These are phyloP conservation scores for Copidosoma floridanum DNA, from an alignment of 1,140 invertebrate species.

Conservation along the genomic window DNA sequence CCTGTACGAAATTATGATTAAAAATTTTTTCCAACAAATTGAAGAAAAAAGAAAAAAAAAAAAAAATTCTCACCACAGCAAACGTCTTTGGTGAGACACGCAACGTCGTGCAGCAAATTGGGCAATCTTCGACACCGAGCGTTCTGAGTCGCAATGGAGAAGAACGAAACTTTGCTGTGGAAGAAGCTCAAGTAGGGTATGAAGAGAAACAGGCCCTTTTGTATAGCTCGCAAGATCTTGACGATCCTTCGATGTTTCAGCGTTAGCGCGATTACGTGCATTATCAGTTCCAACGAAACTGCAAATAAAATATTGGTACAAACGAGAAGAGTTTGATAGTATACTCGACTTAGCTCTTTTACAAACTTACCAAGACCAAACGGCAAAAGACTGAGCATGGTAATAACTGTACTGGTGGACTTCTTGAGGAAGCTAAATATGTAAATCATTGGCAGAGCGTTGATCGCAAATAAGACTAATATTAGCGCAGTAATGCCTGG, in stretches of 20 bases:
- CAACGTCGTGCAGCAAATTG: slow-evolving; percentile 32
- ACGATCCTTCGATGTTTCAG: slow-evolving; percentile 2
- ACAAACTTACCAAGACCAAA: slow-evolving; percentile 40
- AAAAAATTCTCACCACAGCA: slow-evolving; percentile 41
- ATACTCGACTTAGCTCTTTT: background rate
- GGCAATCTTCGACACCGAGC: slow-evolving; percentile 46
- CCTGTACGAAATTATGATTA: slow-evolving; percentile 27
- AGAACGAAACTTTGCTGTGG: slow-evolving; percentile 46
- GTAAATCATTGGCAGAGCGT: slow-evolving; percentile 41
- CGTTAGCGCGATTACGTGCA: slow-evolving; percentile 10
- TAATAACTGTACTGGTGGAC: slow-evolving; percentile 38
- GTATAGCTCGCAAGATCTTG: slow-evolving; percentile 35
- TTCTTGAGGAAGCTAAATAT: slow-evolving; percentile 46
- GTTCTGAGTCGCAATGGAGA: slow-evolving; percentile 39
- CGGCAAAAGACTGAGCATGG: slow-evolving; percentile 38
- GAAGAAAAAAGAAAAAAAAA: background rate
- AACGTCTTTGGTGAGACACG: slow-evolving; percentile 30
- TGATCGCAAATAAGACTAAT: slow-evolving; percentile 45
- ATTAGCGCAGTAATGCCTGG: slow-evolving; percentile 41
- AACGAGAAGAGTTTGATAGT: background rate
- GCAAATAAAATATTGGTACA: slow-evolving; percentile 23
- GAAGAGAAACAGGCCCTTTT: slow-evolving; percentile 44
- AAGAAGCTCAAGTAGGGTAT: slow-evolving; percentile 50
- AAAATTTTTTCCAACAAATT: background rate
- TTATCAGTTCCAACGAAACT: slow-evolving; percentile 41